Evolutionary conservation across 2,113 vertebrate species (phyloP).

Genomic region (Serilophus lunatus): DNA sequence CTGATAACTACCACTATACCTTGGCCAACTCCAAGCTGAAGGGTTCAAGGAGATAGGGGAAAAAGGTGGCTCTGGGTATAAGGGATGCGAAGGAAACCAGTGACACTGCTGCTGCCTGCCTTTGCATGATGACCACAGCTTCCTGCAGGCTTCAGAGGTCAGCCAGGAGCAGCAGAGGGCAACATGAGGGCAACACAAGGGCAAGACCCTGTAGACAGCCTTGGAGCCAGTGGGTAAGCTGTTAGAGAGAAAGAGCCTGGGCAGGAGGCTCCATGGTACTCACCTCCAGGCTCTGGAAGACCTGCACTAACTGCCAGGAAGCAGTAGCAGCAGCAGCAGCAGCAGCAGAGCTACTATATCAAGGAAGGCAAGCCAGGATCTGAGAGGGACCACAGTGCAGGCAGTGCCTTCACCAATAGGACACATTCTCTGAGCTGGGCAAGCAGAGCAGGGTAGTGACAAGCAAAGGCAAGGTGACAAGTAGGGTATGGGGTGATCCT

Average conservation of each 20-base stretch:
- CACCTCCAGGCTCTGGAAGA: background rate
- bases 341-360: background rate
- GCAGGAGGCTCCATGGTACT: background rate
- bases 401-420: background rate
- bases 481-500: background rate
- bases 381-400: background rate
- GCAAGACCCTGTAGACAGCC: background rate
- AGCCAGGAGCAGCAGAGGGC: background rate
- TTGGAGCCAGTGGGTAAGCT: background rate
- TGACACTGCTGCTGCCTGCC: background rate
- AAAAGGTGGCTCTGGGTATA: background rate
- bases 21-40: background rate
- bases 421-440: background rate
- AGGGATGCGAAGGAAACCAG: background rate
- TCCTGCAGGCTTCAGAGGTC: background rate
- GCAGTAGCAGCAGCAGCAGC: background rate
- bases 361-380: background rate
- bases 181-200: fast-evolving
- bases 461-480: background rate
- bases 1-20: background rate
- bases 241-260: background rate
- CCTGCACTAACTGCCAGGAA: background rate
- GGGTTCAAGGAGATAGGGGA: background rate
- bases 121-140: background rate
- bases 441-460: background rate